Conservation (phyloP, 2,888 invertebrate species). For the Piscicola geometra region DNA sequence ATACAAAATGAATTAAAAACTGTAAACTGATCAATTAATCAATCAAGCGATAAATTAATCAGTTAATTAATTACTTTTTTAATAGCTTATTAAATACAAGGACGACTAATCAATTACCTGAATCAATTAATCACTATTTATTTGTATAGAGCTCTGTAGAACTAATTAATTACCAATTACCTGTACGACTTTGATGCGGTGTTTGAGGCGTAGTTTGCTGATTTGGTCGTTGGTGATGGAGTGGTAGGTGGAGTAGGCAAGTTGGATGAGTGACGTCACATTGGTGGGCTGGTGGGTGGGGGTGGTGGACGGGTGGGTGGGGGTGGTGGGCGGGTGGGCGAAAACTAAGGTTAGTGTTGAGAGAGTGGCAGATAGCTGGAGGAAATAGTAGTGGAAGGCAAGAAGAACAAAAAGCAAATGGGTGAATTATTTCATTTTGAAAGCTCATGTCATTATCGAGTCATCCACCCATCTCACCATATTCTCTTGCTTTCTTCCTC, state of each 20-base stretch:
- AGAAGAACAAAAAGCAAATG: too few species aligned
- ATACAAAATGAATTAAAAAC: too few species aligned
- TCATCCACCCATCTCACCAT: background rate
- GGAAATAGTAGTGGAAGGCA: background rate
- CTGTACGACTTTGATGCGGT: conserved; percentile 84
- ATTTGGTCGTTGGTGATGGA: conserved; percentile 76
- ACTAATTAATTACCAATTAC: too few species aligned
- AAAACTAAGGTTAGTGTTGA: background rate
- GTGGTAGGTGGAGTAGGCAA: conserved; percentile 66
- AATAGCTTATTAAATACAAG: too few species aligned
- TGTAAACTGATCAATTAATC: too few species aligned
- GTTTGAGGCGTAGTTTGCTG: conserved; percentile 81
- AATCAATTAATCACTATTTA: too few species aligned
- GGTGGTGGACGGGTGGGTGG: background rate
- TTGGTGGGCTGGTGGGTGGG: background rate
- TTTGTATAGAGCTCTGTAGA: too few species aligned
- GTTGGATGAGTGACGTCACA: conserved; percentile 66
- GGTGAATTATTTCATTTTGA: too few species aligned
- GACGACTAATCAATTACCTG: too few species aligned
- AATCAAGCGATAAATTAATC: too few species aligned
- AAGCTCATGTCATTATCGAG: background rate
- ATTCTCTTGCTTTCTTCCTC: background rate
- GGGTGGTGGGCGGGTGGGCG: background rate
- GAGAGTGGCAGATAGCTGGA: background rate
- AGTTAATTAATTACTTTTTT: too few species aligned